Evolutionary conservation across 2,888 invertebrate genomes (phyloP).

Genomic region (Melieria crassipennis): DNA sequence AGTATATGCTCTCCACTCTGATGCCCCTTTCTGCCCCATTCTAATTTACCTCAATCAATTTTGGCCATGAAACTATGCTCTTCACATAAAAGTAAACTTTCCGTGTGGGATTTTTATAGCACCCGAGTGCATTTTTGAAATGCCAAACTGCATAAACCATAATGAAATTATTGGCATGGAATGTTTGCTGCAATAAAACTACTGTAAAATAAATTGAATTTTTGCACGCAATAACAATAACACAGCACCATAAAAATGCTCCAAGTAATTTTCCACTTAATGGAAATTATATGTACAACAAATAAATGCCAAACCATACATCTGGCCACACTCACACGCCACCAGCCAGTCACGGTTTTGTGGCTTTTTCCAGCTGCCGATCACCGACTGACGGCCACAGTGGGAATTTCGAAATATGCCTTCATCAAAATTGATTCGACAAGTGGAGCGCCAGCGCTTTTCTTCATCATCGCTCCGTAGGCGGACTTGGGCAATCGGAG

Average conservation of each 20-base stretch:
- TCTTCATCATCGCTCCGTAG: too few species aligned
- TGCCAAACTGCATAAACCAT: too few species aligned
- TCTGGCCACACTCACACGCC: neutral
- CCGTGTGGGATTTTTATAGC: too few species aligned
- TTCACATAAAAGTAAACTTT: too few species aligned
- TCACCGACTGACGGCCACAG: conserved; percentile 1
- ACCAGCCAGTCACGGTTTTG: too few species aligned
- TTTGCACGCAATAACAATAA: neutral
- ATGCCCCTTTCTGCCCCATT: too few species aligned
- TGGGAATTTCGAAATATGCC: conserved; percentile 5
- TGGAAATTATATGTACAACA: neutral
- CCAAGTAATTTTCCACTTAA: conserved; percentile 8
- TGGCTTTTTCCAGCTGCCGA: neutral
- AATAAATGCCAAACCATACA: neutral
- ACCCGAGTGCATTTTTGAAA: too few species aligned
- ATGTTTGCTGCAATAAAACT: neutral
- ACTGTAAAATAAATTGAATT: neutral
- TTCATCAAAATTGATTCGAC: neutral
- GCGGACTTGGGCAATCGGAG: neutral
- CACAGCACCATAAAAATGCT: neutral
- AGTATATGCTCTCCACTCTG: too few species aligned
- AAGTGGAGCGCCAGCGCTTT: too few species aligned
- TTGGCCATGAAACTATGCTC: too few species aligned
- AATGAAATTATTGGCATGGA: too few species aligned
- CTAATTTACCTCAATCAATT: too few species aligned